Base-by-base conservation (phyloP, 1,140 invertebrate genomes). In the Pseudomyrmex gracilis region DNA sequence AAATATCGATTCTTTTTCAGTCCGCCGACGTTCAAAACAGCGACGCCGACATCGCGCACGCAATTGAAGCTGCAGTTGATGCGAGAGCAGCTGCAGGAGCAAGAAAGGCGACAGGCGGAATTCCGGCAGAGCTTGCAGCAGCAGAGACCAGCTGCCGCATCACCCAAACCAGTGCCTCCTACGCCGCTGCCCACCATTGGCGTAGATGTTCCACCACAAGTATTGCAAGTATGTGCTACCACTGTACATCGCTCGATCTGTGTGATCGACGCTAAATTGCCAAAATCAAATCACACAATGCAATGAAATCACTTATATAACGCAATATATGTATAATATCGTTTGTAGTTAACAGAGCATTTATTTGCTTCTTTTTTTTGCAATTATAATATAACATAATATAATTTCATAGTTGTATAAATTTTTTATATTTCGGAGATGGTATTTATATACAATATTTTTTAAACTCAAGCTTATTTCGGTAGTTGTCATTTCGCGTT, bases 21-120 rank as follows among this genome's bases (percentile, higher is more conserved):
- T 91, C 96, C 97, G 85, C 97, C 97, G 83, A 97, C 96, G 63
- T 97, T 97, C 90, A 97, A 97, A 95, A 98, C 96, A 73, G 95
- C 95, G 87, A 97, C 96, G 76, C 96, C 97, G 86, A 96, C 97
- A 1, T 97, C 97, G 13, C 95, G 98, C 17, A 98, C 98, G 0
- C 97, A 98, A 90, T 95, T 98, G 64, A 98, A 98, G 91, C 96
- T 97, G 82, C 97, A 98, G 94, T 94, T 98, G 93, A 97, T 98
- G 96, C 95, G 97, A 82, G 97, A 97, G 90, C 97, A 98, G 94
- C 93, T 96, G 58, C 96, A 97, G 88, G 96, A 98, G 91, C 96
- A 97, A 90, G 96, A 97, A 88, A 94, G 95, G 85, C 93, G 95
- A 84, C 94, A 95, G 90, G 90, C 94, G 20, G 95, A 95, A 89